These are phyloP conservation scores for Rhopalosiphum nymphaeae DNA, from an alignment of 2,888 invertebrate genomes.

Conservation along the genomic window DNA sequence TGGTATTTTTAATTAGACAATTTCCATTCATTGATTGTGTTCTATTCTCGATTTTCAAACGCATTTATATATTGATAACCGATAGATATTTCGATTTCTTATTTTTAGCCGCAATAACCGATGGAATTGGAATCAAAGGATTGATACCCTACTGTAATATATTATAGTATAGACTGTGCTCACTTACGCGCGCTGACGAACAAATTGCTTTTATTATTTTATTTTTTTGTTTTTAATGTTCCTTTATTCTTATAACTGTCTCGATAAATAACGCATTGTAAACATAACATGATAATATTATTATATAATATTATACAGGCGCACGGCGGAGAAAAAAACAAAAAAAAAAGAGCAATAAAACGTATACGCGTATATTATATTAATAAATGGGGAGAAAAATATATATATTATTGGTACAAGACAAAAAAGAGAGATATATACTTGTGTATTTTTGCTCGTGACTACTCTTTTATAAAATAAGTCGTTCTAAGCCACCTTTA, in stretches of 20 bases:
- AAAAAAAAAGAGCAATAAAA: conserved; percentile 31
- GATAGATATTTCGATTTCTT: background rate
- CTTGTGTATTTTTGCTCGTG: conserved; percentile 22
- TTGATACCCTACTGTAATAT: background rate
- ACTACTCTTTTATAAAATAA: conserved; percentile 44
- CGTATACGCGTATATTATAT: conserved; percentile 7
- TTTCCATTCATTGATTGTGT: background rate
- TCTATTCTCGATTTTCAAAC: background rate
- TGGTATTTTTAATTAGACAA: background rate
- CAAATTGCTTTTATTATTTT: background rate
- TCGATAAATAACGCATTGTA: background rate
- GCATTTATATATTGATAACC: background rate
- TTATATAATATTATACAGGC: background rate
- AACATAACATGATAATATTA: background rate
- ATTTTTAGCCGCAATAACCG: background rate
- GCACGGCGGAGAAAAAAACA: background rate
- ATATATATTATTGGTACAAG: background rate
- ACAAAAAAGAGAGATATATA: background rate
- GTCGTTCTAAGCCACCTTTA: conserved; percentile 45
- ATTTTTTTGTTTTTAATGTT: background rate
- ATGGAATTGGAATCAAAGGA: background rate
- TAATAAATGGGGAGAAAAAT: conserved; percentile 21
- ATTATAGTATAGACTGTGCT: background rate
- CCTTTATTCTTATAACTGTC: background rate
- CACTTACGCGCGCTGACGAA: background rate